Evolutionary conservation across 2,888 invertebrate species (phyloP).

Genomic region (Caenorhabditis uteleia): DNA sequence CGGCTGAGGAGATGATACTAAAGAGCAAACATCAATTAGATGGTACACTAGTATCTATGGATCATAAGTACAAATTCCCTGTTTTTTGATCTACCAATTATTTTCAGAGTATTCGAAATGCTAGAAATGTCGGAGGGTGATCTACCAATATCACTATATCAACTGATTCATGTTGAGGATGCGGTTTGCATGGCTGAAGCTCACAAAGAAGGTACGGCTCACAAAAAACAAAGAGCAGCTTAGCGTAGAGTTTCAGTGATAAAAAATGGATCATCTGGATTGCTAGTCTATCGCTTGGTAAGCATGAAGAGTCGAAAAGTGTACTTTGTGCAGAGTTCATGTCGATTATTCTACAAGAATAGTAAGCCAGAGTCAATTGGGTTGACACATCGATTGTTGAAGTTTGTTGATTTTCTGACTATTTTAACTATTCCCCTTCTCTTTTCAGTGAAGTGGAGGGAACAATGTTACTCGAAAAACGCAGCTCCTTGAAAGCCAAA

Average conservation of each 20-base stretch:
- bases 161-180: constrained; percentile 96
- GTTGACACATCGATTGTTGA: constrained; percentile 95
- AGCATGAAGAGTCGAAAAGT: constrained; percentile 77
- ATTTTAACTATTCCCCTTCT: not conserved
- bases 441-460: constrained; percentile 93
- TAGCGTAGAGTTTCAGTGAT: constrained; percentile 88
- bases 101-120: constrained; percentile 56
- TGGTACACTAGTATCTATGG: constrained; percentile 73
- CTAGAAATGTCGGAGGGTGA: constrained; percentile 60
- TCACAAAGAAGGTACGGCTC: constrained; percentile 98
- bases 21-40: constrained; percentile 99
- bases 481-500: constrained; percentile 75
- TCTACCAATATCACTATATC: constrained; percentile 75
- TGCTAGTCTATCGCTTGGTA: constrained; percentile 97
- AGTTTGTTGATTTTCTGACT: constrained; percentile 77
- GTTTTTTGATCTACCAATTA: not conserved
- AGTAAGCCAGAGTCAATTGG: constrained; percentile 99
- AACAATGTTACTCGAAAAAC: constrained; percentile 90
- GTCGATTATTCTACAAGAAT: constrained; percentile 96
- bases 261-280: constrained; percentile 97
- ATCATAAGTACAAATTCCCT: constrained; percentile 45
- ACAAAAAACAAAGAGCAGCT: too few relatives aligned
- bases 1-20: constrained; percentile 98
- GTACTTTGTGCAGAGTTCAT: constrained; percentile 98
- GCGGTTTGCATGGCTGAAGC: constrained; percentile 95